Evolutionary conservation across 2,888 invertebrate species (phyloP), one percentile per base, ranked within the genome.

Genomic region (Harmothoe impar): DNA sequence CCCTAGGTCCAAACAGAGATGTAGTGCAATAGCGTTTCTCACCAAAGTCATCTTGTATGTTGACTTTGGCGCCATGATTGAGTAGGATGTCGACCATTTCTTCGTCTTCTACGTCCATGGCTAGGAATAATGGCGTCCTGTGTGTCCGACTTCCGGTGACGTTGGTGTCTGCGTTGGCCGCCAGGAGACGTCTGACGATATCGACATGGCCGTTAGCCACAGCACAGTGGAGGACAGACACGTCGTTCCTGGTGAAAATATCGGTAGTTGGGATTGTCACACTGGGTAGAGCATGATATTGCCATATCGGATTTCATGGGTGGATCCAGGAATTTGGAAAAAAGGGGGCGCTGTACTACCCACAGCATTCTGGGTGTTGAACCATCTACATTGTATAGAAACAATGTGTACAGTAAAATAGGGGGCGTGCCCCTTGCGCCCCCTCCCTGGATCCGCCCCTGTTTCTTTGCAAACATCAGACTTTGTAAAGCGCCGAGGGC

Each of bases 221-320:
- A 1, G 93, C 92, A 89, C 92, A 93, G 90, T 92, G 93, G 54
- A 93, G 62, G 5, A 91, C 90, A 20, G 91, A 43, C 31, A 92
- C 90, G 0, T 91, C 92, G 90, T 89, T 91, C 20, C 93, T 93
- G 89, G 20, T 29, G 62, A 12, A n/a, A 85, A 77, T 81, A 5
- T 52, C 17, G 12, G 54, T 10, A 52, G 54, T 52, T n/a, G n/a
- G n/a, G n/a, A n/a, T n/a, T n/a, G n/a, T n/a, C n/a, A n/a, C n/a
- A n/a, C n/a, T n/a, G n/a, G 15, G 51, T 20, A 31, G 25, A 20
- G 17, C 17, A n/a, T n/a, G n/a, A n/a, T n/a, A n/a, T n/a, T n/a
- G n/a, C n/a, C n/a, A n/a, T n/a, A n/a, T n/a, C n/a, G n/a, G n/a
- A n/a, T n/a, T n/a, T n/a, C n/a, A n/a, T n/a, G n/a, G n/a, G n/a